Conservation (phyloP, 2,888 invertebrate genomes). For the Ectemnius cavifrons region DNA sequence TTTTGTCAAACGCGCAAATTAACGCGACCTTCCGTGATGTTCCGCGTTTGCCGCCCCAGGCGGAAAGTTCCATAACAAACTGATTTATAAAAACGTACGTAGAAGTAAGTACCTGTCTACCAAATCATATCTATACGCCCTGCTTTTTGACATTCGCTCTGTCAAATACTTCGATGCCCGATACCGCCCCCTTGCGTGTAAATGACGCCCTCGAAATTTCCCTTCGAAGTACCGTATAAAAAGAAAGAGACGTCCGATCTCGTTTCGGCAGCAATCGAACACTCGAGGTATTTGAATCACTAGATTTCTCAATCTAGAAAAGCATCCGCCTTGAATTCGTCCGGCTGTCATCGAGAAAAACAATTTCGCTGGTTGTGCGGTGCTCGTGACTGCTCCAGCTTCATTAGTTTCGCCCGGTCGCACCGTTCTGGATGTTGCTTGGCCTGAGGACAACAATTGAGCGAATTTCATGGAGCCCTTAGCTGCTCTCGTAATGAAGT, state of each 20-base stretch:
- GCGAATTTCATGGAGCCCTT: not conserved
- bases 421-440: constrained; percentile 53
- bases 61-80: not conserved
- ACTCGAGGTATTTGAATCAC: constrained; percentile 14
- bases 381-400: constrained; percentile 50
- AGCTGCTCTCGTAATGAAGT: not conserved
- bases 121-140: too few relatives aligned
- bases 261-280: too few relatives aligned
- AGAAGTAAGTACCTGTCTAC: too few relatives aligned
- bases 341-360: constrained; percentile 42
- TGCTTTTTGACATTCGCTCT: too few relatives aligned
- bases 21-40: not conserved
- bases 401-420: constrained; percentile 54
- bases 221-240: constrained; percentile 25
- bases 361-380: constrained; percentile 23
- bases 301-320: constrained; percentile 50
- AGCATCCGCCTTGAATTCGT: constrained; percentile 31
- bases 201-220: constrained; percentile 17
- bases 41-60: not conserved
- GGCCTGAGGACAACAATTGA: constrained; percentile 43
- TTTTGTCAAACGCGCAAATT: not conserved
- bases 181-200: not conserved
- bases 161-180: too few relatives aligned
- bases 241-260: too few relatives aligned
- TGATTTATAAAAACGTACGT: constrained; percentile 2